These are phyloP conservation scores for rabbit (Oryctolagus cuniculus) DNA, from an alignment of 2,113 vertebrate species.

Conservation along the genomic window DNA sequence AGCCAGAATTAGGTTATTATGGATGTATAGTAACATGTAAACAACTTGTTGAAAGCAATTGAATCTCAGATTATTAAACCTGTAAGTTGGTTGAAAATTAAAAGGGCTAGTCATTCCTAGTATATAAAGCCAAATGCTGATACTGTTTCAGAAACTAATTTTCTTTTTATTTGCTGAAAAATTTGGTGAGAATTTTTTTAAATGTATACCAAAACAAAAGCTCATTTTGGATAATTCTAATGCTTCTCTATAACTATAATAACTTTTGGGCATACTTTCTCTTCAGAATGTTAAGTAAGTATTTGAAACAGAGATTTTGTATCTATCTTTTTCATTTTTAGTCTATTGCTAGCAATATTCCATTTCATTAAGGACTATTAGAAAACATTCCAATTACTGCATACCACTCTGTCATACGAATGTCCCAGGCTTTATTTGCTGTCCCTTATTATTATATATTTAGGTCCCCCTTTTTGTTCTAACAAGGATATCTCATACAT, in stretches of 20 bases:
- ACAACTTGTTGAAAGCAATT: not conserved
- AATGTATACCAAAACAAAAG: not conserved
- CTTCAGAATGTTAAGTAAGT: not conserved
- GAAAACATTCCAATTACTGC: not conserved
- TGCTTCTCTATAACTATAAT: not conserved
- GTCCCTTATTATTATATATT: not conserved
- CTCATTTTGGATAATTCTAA: not conserved
- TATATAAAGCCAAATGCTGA: not conserved
- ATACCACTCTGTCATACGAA: not conserved
- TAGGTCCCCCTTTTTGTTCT: not conserved
- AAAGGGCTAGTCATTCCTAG: not conserved
- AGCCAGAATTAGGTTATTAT: not conserved
- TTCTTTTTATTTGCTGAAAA: conserved; percentile 14
- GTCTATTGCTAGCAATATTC: not conserved
- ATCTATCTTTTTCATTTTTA: not conserved
- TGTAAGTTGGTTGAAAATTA: conserved; percentile 21
- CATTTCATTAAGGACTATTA: conserved; percentile 7
- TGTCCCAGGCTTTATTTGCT: not conserved
- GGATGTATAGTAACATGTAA: not conserved
- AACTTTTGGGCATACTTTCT: not conserved
- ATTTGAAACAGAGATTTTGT: not conserved
- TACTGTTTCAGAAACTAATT: not conserved
- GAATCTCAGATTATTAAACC: not conserved
- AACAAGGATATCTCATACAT: not conserved
- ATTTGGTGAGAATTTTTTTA: not conserved